A percentile compares a stretch with the other conserved stretches of the same genome.
These are phyloP conservation scores for Chromis chromis DNA, from an alignment of 2,797 vertebrate genomes.

Conservation along the genomic window DNA sequence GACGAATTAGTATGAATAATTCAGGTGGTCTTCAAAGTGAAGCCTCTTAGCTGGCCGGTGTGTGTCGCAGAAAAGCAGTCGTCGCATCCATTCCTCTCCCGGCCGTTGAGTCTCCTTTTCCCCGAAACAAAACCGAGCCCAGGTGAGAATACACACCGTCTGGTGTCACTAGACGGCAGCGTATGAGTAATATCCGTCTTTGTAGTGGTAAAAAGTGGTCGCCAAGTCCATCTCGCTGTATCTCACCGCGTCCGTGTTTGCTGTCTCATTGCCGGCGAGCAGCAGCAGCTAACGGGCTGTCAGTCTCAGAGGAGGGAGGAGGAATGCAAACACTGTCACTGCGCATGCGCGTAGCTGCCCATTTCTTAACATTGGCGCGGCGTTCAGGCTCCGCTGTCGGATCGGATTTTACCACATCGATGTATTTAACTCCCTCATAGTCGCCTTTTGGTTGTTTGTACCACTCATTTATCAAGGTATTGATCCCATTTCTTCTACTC, in stretches of 20 bases:
- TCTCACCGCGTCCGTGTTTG: slow-evolving; percentile 72
- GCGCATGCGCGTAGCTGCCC: slow-evolving; percentile 57
- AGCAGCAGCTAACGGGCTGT: slow-evolving; percentile 68
- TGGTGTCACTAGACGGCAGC: slow-evolving; percentile 2
- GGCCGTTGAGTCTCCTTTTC: slow-evolving; percentile 57
- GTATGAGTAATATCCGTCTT: slow-evolving; percentile 47
- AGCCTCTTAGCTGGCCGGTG: slow-evolving; percentile 65
- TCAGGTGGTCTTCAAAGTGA: slow-evolving; percentile 21
- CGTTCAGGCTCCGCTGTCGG: slow-evolving; percentile 13
- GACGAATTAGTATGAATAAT: background rate
- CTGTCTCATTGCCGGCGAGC: slow-evolving; percentile 84
- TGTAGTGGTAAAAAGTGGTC: slow-evolving; percentile 33
- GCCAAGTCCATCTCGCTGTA: slow-evolving; percentile 59
- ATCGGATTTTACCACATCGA: background rate
- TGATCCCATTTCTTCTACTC: background rate
- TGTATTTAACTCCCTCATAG: background rate
- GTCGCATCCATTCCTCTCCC: slow-evolving; percentile 73
- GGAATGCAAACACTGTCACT: slow-evolving; percentile 58
- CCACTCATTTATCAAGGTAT: background rate
- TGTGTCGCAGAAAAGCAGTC: slow-evolving; percentile 76
- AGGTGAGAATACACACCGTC: background rate
- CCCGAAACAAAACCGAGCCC: background rate
- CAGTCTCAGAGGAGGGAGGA: slow-evolving; percentile 61
- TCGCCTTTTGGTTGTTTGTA: background rate
- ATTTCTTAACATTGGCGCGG: background rate